Percentiles rank a stretch among this genome's conserved stretches.
These are phyloP conservation scores for Ametastegia equiseti DNA, from an alignment of 2,888 invertebrate genomes.

Conservation along the genomic window DNA sequence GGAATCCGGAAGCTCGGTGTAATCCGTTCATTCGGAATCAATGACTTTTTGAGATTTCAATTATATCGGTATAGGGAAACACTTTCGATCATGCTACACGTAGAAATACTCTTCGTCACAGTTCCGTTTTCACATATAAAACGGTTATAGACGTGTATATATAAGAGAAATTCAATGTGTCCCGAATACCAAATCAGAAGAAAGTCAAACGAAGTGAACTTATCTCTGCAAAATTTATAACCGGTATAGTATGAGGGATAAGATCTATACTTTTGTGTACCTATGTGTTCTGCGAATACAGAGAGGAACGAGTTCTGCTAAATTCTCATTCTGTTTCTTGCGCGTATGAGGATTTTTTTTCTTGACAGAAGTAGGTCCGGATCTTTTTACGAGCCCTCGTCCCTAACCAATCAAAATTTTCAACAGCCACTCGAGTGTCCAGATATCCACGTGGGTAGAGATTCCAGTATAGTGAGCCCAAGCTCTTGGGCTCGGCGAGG, in stretches of 20 bases:
- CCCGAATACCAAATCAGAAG: background rate
- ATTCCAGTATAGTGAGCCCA: constrained; percentile 27
- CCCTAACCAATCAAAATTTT: constrained; percentile 37
- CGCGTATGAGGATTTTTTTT: background rate
- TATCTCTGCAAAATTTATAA: background rate
- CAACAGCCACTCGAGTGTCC: constrained; percentile 26
- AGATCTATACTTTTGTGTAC: too few relatives aligned
- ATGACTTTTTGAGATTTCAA: background rate
- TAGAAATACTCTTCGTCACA: background rate
- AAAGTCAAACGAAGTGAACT: background rate
- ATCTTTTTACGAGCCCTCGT: constrained; percentile 8
- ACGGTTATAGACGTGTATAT: too few relatives aligned
- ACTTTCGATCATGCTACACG: background rate
- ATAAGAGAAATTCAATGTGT: background rate
- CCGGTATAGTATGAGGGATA: background rate
- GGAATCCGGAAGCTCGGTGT: background rate
- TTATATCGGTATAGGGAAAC: background rate
- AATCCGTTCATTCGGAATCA: background rate
- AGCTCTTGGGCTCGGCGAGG: constrained; percentile 42
- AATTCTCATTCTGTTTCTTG: background rate
- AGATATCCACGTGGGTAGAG: constrained; percentile 39
- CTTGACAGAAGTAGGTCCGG: background rate
- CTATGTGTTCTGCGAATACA: background rate
- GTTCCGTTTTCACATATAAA: background rate
- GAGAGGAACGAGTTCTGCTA: too few relatives aligned